phyloP scores from a whole-genome alignment of 2,797 vertebrate genomes.

The Gallinago solitaria region DNA sequence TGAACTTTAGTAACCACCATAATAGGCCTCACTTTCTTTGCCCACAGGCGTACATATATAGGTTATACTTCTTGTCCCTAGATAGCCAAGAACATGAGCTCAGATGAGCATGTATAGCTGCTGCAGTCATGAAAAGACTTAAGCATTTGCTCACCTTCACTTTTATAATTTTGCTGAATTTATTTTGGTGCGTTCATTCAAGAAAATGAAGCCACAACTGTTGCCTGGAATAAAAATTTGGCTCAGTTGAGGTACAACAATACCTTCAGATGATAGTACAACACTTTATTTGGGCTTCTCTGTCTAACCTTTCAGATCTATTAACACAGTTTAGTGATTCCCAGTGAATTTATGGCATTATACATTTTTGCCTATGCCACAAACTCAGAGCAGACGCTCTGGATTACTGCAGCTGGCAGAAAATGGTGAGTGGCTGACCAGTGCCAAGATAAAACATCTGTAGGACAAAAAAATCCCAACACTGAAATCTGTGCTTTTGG shows the following conservation, averaged over 20 bases:
- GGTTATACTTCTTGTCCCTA: neutral
- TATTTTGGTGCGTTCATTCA: neutral
- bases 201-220: neutral
- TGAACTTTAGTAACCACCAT: neutral
- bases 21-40: neutral
- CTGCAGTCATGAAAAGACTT: neutral
- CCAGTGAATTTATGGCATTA: neutral
- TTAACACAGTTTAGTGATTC: neutral
- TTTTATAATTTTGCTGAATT: neutral
- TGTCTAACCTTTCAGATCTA: neutral
- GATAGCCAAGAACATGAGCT: neutral
- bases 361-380: neutral
- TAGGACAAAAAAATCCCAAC: neutral
- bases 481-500: neutral
- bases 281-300: neutral
- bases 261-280: neutral
- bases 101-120: neutral
- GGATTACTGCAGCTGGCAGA: neutral
- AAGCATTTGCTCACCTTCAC: neutral
- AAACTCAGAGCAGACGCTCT: neutral
- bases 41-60: neutral
- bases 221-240: neutral
- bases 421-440: neutral
- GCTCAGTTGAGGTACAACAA: neutral
- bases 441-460: constrained; percentile 9